Base-by-base conservation (phyloP, 2,888 invertebrate species). In the Agonum fuliginosum region DNA sequence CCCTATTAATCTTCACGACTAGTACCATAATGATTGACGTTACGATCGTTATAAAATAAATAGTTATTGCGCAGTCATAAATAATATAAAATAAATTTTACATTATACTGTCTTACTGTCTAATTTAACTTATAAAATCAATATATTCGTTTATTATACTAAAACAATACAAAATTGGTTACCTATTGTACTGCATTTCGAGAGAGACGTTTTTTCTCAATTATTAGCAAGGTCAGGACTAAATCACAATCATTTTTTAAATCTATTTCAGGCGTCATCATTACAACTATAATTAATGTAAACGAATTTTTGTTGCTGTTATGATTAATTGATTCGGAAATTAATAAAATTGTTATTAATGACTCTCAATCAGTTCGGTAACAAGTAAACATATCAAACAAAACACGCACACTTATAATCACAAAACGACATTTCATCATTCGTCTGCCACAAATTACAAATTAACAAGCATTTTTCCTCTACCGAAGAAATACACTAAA, bases 341-440 rank as follows among this genome's bases (percentile, higher is more conserved):
- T 46, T 14, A 46, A 46, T 46, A 17, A 46, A 17, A 46, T 46
- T 46, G 17, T 46, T 46, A 46, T 46, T 46, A 46, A 46, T 46
- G 46, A 46, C 46, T 46, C 12, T 46, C 46, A 46, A 46, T 46
- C 46, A 46, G 2, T 14, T 17, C 17, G 8, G 46, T 14, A 46
- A 46, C 46, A 46, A 46, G 46, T 46, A 17, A 46, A 46, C 37
- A 37, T 46, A 46, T 46, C 46, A 46, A 46, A 46, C 46, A 46
- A 46, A 30, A 46, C 46, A 46, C 46, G 46, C 46, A 46, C 46
- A 46, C 46, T 46, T 46, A 17, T 8, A 46, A 46, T n/a, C 10
- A 37, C 37, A 37, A 46, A 46, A 46, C 46, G 14, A 46, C 14
- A 46, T 46, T 46, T 46, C 17, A 46, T 46, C 17, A 46, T 46